Evolutionary conservation across 2,113 vertebrate genomes (phyloP).

Genomic region (Physeter macrocephalus): DNA sequence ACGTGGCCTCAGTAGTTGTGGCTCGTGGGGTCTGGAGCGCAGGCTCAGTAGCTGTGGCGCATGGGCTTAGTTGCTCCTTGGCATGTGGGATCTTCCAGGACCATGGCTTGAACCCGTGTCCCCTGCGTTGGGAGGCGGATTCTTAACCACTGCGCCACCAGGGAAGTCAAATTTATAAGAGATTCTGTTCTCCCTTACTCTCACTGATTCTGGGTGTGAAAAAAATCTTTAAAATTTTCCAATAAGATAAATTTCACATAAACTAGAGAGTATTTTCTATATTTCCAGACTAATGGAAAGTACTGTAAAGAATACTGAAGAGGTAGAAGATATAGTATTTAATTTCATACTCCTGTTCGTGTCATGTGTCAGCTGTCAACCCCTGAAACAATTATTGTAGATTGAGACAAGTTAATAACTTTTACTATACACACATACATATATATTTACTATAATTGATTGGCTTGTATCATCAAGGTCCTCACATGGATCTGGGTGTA

Average conservation of each 20-base stretch:
- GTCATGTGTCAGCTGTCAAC: neutral
- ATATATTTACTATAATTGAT: neutral
- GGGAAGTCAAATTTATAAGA: neutral
- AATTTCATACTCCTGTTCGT: neutral
- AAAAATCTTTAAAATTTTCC: neutral
- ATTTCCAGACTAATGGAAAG: neutral
- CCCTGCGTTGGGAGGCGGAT: too few relatives aligned
- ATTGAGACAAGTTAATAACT: neutral
- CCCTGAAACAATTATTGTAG: neutral
- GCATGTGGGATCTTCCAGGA: too few relatives aligned
- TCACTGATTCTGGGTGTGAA: neutral
- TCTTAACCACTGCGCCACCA: too few relatives aligned
- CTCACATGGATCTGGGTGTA: neutral
- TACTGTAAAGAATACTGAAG: neutral
- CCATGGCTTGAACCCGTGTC: too few relatives aligned
- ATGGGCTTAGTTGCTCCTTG: accelerated
- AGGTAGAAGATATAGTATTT: neutral
- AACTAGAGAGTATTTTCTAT: neutral
- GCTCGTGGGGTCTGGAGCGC: too few relatives aligned
- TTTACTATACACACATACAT: neutral
- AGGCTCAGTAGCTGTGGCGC: too few relatives aligned
- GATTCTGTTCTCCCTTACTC: neutral
- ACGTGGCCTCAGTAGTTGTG: too few relatives aligned
- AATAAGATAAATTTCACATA: neutral
- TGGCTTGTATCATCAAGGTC: neutral